A percentile compares a stretch with the other conserved stretches of the same genome.
Evolutionary conservation across 2,797 vertebrate genomes (phyloP).

Genomic region (Telmatherina bonti): DNA sequence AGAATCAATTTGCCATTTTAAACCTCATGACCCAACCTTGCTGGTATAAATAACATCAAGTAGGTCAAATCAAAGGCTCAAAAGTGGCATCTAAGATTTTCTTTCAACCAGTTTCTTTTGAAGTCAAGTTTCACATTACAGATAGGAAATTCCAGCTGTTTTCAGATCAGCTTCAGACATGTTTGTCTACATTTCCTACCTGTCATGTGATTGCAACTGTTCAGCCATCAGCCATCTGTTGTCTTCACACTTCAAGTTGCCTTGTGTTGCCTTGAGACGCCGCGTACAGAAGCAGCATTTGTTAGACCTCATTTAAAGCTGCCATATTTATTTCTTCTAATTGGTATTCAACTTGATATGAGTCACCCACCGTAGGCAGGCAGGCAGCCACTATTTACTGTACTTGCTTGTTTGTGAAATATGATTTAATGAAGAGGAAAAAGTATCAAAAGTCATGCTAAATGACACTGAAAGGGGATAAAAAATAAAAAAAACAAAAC

Average conservation of each 20-base stretch:
- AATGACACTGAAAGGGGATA: conserved; percentile 16
- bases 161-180: not conserved
- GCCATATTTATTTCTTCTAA: conserved; percentile 33
- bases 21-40: not conserved
- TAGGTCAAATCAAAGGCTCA: not conserved
- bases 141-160: not conserved
- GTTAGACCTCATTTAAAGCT: conserved; percentile 43
- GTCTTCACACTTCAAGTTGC: conserved; percentile 30
- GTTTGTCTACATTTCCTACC: not conserved
- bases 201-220: conserved; percentile 18
- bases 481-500: too few species aligned
- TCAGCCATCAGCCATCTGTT: conserved; percentile 41
- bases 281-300: conserved; percentile 27
- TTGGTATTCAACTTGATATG: conserved; percentile 48
- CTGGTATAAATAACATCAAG: not conserved
- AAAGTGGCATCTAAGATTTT: not conserved
- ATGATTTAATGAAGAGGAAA: conserved; percentile 14
- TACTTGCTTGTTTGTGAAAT: conserved; percentile 13
- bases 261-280: conserved; percentile 33
- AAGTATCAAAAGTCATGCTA: conserved; percentile 25
- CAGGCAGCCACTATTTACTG: conserved; percentile 28
- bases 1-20: not conserved
- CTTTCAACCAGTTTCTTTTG: not conserved
- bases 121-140: not conserved
- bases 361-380: conserved; percentile 60